Evolutionary conservation across 2,113 vertebrate genomes (phyloP).

Genomic region (Oreamnos americanus): DNA sequence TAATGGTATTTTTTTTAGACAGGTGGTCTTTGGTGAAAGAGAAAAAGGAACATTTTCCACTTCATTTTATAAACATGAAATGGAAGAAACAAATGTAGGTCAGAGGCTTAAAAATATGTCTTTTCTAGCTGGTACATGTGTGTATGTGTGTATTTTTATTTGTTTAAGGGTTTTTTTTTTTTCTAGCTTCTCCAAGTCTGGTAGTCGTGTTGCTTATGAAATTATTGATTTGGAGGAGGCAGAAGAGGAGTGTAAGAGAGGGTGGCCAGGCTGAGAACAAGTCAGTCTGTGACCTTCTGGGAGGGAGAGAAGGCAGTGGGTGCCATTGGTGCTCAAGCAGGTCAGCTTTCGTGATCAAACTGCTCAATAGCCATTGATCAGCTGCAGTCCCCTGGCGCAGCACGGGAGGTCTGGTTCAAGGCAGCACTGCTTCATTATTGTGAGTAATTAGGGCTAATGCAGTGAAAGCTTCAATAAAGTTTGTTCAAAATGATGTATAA

Average conservation of each 20-base stretch:
- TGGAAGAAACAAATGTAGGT: neutral
- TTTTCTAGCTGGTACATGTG: neutral
- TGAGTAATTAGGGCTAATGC: conserved; percentile 67
- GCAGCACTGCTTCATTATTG: conserved; percentile 24
- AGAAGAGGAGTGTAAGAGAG: neutral
- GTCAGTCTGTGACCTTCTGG: neutral
- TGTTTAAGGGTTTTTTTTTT: neutral
- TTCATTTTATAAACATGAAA: conserved; percentile 1
- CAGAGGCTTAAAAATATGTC: neutral
- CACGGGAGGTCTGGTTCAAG: neutral
- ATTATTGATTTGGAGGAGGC: neutral
- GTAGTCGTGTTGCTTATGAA: neutral
- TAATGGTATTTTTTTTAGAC: neutral
- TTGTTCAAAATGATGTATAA: conserved; percentile 51
- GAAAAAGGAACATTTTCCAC: neutral
- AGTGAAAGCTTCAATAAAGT: conserved; percentile 62
- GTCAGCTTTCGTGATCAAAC: conserved; percentile 31
- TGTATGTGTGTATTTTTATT: neutral
- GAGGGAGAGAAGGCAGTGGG: neutral
- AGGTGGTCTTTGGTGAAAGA: neutral
- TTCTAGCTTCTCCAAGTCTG: neutral
- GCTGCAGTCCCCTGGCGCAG: neutral
- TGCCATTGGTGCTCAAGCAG: neutral
- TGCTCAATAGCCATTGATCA: conserved; percentile 56
- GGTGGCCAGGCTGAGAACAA: neutral